phyloP scores from a whole-genome alignment of 2,888 invertebrate species.

The Apeira syringaria region DNA sequence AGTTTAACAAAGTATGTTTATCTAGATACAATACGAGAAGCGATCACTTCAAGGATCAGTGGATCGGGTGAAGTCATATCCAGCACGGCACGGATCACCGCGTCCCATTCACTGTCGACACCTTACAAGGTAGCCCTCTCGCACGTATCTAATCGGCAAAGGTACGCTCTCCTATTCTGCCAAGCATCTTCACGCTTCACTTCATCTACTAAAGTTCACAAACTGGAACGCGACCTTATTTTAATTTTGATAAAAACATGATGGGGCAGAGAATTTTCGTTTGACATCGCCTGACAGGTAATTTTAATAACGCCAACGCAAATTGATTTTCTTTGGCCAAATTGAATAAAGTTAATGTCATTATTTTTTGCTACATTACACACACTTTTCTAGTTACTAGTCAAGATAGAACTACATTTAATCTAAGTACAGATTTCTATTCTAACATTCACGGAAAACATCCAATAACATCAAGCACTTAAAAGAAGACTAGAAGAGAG shows the following conservation, averaged over 20 bases:
- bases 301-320: constrained; percentile 4
- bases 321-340: neutral
- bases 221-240: neutral
- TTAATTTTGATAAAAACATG: constrained; percentile 5
- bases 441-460: constrained; percentile 23
- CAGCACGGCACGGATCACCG: constrained; percentile 1
- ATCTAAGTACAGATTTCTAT: constrained; percentile 17
- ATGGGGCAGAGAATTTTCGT: constrained; percentile 1
- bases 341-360: neutral
- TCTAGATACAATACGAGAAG: neutral
- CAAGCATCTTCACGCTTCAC: constrained; percentile 3
- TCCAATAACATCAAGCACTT: constrained; percentile 28
- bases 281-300: constrained; percentile 7
- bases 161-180: constrained; percentile 1
- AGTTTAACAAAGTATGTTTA: neutral
- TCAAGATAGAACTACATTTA: constrained; percentile 6
- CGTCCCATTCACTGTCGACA: neutral
- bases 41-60: constrained; percentile 2
- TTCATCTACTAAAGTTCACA: constrained; percentile 1
- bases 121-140: neutral
- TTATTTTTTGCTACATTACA: neutral
- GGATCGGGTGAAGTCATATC: neutral
- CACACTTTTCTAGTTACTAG: constrained; percentile 16
- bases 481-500: constrained; percentile 17
- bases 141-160: constrained; percentile 2